Evolutionary conservation across 2,797 vertebrate species (phyloP), one percentile per base, ranked within the genome.

Genomic region (Pipistrellus kuhlii): DNA sequence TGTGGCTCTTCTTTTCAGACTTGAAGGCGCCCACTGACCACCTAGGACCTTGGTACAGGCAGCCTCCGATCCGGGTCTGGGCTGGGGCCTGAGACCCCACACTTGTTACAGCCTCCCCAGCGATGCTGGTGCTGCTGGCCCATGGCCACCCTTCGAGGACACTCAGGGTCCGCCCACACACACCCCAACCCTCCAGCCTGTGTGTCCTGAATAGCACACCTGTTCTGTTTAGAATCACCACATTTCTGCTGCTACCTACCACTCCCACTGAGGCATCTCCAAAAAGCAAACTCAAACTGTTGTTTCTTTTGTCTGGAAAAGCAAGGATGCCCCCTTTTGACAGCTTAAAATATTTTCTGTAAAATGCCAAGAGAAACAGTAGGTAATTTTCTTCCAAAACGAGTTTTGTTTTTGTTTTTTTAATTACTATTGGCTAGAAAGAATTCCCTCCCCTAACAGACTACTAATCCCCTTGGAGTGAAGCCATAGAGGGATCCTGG

Each of bases 301-400:
- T 68, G 78, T 93, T 96, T 91, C 94, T 86, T 90, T 91, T 75
- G 44, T 97, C 95, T 97, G 93, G 97, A 98, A 98, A 98, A 98
- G 97, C 98, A 98, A 98, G 97, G 97, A 98, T 98, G 98, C 97
- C 98, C 98, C 96, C 98, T 98, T 97, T 98, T 98, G 98, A 98
- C 97, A 93, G 93, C 73, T 97, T 73, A 66, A 82, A 88, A 93
- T 97, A 97, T 96, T 98, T 97, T 86, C 96, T 94, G 30, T 95
- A 21, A 62, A 86, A 97, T 90, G 89, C 96, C 94, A 96, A 96
- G 55, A 97, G 91, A 89, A 97, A 97, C 35, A 97, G 84, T 89
- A 92, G 92, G 75, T 93, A 30, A 35, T 91, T 97, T 98, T 97
- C 93, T 93, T 1, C 76, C 51, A 77, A n/a, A 64, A 91, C 57